phyloP scores from a whole-genome alignment of 2,113 vertebrate species.

The Montifringilla adamsi region DNA sequence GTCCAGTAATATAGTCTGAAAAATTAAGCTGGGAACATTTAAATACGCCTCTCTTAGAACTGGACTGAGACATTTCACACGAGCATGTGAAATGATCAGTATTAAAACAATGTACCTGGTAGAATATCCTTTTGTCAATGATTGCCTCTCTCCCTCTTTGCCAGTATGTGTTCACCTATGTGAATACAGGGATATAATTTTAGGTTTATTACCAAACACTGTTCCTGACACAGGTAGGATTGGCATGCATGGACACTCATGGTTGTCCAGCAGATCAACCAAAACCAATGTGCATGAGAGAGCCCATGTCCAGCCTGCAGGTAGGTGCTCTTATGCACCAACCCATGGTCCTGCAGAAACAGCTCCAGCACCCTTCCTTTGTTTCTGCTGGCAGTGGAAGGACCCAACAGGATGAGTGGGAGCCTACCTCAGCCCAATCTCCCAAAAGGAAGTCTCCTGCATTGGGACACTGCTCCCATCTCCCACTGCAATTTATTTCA shows the following conservation, averaged over 20 bases:
- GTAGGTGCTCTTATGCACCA: background rate
- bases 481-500: background rate
- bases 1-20: background rate
- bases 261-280: background rate
- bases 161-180: background rate
- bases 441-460: background rate
- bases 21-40: background rate
- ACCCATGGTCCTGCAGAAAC: background rate
- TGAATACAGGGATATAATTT: background rate
- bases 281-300: background rate
- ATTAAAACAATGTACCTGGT: background rate
- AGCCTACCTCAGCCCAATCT: background rate
- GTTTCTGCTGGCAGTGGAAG: background rate
- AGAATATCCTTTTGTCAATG: background rate
- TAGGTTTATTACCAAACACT: background rate
- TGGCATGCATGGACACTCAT: background rate
- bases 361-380: background rate
- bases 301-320: background rate
- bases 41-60: background rate
- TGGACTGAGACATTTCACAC: background rate
- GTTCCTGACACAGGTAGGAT: background rate
- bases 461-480: background rate
- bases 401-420: background rate
- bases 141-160: background rate
- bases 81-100: background rate